Evolutionary conservation across 2,797 vertebrate species (phyloP), one percentile per base, ranked within the genome.

Genomic region (Sebastes matsubarae): DNA sequence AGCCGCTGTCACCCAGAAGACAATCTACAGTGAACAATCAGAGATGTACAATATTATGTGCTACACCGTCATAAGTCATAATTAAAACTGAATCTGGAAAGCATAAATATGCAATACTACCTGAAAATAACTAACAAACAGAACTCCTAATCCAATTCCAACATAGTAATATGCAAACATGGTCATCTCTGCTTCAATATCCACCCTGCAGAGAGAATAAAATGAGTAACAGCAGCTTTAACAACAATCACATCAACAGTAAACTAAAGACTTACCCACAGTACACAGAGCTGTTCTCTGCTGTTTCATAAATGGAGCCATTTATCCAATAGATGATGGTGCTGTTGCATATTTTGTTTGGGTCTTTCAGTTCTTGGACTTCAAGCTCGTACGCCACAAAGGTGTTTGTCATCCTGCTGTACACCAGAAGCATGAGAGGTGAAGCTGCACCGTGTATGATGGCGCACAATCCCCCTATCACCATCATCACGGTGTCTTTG

Each of bases 381-480:
- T 98, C 97, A 25, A 95, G 88, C 63, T 99, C 97, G 77, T 98
- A 98, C 3, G 92, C 88, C 59, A 99, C 97, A 91, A 99, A 99
- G 0, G 96, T 96, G 94, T 99, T 95, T 14, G 97, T 98, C 97
- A 99, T 97, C 89, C 92, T 90, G 80, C 97, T 95, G 69, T 98
- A 98, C 14, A 99, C 94, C 34, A 99, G 79, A 18, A 99, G 89
- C 94, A 98, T 95, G 55, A 95, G 94, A 25, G 98, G 98, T 2
- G 95, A 90, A 14, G 97, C 96, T 6, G 94, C 82, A 24, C 99
- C 98, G 16, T 99, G 98, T 63, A 97, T 59, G 60, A 98, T 3
- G 18, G 98, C 97, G 77, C 97, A 98, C 42, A 98, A 30, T 64
- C 95, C 91, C 50, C 98, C 99, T 61, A 95, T 72, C 58, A 89